A percentile compares a stretch with the other conserved stretches of the same genome.
These are phyloP conservation scores for Buathra laborator DNA, from an alignment of 2,888 invertebrate genomes.

Conservation along the genomic window DNA sequence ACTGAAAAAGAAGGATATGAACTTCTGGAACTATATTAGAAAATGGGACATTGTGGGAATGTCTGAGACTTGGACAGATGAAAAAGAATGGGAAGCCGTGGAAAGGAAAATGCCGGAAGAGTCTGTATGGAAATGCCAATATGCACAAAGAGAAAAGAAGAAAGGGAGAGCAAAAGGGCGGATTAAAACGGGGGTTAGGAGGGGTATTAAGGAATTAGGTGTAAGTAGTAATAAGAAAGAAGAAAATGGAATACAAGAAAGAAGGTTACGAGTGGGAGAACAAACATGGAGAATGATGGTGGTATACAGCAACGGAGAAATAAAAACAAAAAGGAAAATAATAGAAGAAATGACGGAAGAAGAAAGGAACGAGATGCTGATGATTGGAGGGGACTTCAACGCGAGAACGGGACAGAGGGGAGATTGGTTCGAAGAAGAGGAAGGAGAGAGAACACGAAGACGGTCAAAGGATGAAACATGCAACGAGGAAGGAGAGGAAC, in stretches of 20 bases:
- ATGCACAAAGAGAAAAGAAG: background rate
- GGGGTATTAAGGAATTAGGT: background rate
- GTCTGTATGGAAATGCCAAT: conserved; percentile 1
- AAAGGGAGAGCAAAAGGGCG: conserved; percentile 26
- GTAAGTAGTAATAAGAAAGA: background rate
- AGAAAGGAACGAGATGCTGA: background rate
- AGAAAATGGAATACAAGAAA: background rate
- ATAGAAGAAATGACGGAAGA: conserved; percentile 15
- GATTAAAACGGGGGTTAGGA: conserved; percentile 5
- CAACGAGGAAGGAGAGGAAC: background rate
- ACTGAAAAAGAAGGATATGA: background rate
- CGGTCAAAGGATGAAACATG: conserved; percentile 10
- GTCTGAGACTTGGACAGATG: conserved; percentile 17
- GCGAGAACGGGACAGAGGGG: conserved; percentile 12
- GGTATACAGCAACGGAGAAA: conserved; percentile 12
- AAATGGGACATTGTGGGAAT: conserved; percentile 2
- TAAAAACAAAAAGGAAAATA: background rate
- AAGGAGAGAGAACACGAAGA: background rate
- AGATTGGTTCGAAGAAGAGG: background rate
- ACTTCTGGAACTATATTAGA: conserved; percentile 10
- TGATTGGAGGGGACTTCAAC: conserved; percentile 20
- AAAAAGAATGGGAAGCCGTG: conserved; percentile 2
- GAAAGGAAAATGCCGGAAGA: conserved; percentile 3
- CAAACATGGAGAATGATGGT: conserved; percentile 21
- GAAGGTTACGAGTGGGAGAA: background rate